Evolutionary conservation across 2,113 vertebrate species (phyloP), one percentile per base, ranked within the genome.

Genomic region (Nibea coibor): DNA sequence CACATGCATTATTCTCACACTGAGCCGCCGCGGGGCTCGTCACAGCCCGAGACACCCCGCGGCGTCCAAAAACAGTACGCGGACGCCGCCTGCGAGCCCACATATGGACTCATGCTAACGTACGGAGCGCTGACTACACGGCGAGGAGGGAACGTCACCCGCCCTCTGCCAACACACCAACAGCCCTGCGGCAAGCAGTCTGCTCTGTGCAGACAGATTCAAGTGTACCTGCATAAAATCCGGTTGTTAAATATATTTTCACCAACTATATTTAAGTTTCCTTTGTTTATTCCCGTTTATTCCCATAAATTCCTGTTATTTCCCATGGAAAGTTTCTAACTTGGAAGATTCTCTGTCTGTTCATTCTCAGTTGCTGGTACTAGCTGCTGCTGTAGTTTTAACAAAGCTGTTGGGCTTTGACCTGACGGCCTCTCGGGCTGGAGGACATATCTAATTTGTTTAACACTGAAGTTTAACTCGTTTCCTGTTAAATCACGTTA

Each of bases 1-100:
- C 91, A 93, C 92, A 91, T 93, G 85, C 84, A 93, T 94, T 90
- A 94, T 91, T 93, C 88, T 84, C 79, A 48, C 26, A 11, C 54
- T 3, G 26, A 72, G 72, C 3, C 12, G 47, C 92, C 74, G 57
- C 22, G 5, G 90, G 92, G 81, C 69, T 57, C 17, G 10, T 57
- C 66, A 50, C 67, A 31, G 78, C 45, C 17, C 10, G 15, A 75
- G 74, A 56, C 3, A n/a, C 66, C 85, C 72, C 0, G 15, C 58
- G 47, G 83, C 84, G 15, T 14, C 45, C 20, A 39, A 39, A 39
- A 6, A 7, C 0, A 20, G 64, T 45, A 26, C 0, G 3, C 1
- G 66, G 57, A 66, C 22, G n/a, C 59, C 12, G 31, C 19, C 58
- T 28, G 28, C 22, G 1, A 42, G 51, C 51, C 5, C 39, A 28